phyloP scores from a whole-genome alignment of 2,888 invertebrate genomes.

The Autographa gamma region DNA sequence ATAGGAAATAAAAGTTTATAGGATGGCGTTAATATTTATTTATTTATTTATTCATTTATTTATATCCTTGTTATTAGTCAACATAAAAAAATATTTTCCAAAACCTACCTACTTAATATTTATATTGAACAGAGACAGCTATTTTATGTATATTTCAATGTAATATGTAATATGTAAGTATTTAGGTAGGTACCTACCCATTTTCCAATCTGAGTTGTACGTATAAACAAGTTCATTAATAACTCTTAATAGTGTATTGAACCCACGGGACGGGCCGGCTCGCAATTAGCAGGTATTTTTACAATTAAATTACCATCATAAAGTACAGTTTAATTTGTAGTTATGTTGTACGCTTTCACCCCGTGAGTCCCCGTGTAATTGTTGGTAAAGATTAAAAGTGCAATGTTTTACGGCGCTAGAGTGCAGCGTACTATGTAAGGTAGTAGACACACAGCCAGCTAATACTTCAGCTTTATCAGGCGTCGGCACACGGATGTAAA shows the following conservation, averaged over 20 bases:
- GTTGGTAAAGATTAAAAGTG: slow-evolving; percentile 33
- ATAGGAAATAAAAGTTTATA: too few species aligned
- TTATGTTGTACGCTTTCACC: slow-evolving; percentile 4
- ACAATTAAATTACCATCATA: slow-evolving; percentile 4
- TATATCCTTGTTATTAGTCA: too few species aligned
- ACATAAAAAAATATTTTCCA: too few species aligned
- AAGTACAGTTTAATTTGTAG: slow-evolving; percentile 4
- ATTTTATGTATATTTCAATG: too few species aligned
- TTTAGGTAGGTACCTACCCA: background rate
- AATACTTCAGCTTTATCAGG: slow-evolving; percentile 63
- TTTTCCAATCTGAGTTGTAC: background rate
- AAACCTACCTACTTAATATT: too few species aligned
- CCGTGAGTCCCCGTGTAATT: background rate
- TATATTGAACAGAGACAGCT: too few species aligned
- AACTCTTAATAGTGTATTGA: slow-evolving; percentile 9
- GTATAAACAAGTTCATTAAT: slow-evolving; percentile 4
- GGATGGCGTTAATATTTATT: too few species aligned
- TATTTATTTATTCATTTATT: too few species aligned
- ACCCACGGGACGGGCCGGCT: background rate
- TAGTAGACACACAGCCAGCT: slow-evolving; percentile 43
- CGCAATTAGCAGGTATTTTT: slow-evolving; percentile 4
- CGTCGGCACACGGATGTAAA: slow-evolving; percentile 62
- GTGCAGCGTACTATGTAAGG: slow-evolving; percentile 26
- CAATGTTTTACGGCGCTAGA: slow-evolving; percentile 26
- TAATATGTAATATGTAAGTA: background rate